These are phyloP conservation scores for Nematostella vectensis DNA, from an alignment of 92 coral and sea anemone species.

Conservation along the genomic window DNA sequence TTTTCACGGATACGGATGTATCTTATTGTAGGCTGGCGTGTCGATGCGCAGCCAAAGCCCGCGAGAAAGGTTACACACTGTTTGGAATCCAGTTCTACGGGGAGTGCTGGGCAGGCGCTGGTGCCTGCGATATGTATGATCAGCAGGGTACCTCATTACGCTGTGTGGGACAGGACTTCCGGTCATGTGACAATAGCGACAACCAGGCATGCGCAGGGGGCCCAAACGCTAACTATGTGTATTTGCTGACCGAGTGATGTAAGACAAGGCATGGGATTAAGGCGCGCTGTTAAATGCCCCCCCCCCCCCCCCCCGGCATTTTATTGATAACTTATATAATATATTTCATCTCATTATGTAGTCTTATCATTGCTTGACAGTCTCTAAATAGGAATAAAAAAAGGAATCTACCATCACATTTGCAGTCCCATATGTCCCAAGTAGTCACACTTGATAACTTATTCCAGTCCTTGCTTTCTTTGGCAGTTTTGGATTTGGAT, in stretches of 20 bases:
- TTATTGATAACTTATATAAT: too few species aligned
- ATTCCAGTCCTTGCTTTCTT: too few species aligned
- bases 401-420: too few species aligned
- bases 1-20: neutral
- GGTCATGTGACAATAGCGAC: constrained; percentile 24
- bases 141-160: constrained; percentile 19
- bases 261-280: too few species aligned
- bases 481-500: too few species aligned
- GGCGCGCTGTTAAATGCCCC: too few species aligned
- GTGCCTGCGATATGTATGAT: constrained; percentile 21
- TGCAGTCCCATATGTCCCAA: too few species aligned
- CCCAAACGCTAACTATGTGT: constrained; percentile 43
- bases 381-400: too few species aligned
- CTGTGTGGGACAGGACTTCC: constrained; percentile 20
- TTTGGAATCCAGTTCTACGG: constrained; percentile 72
- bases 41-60: constrained; percentile 34
- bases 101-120: constrained; percentile 65
- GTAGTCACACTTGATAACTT: too few species aligned
- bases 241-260: constrained; percentile 23
- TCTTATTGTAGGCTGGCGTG: constrained; percentile 27
- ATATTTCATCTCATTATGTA: too few species aligned
- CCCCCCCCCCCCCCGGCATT: too few species aligned
- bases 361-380: too few species aligned
- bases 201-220: constrained; percentile 35
- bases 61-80: constrained; percentile 17